A percentile compares a stretch with the other conserved stretches of the same genome.
These are phyloP conservation scores for Diogma glabrata DNA, from an alignment of 2,888 invertebrate species.

Conservation along the genomic window DNA sequence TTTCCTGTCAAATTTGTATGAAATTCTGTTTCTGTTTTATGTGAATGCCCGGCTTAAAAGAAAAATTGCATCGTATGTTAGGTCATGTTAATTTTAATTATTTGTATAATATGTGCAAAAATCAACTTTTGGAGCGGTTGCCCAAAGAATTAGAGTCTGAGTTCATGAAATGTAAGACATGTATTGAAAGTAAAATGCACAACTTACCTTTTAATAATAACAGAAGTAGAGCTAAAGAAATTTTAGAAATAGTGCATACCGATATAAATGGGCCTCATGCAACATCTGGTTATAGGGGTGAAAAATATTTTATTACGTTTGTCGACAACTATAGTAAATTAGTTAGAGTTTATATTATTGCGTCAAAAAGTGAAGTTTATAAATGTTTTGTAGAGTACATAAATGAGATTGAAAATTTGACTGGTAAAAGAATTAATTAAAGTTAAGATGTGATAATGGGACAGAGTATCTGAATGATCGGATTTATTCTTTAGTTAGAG, in stretches of 20 bases:
- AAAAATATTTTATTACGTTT: slow-evolving; percentile 20
- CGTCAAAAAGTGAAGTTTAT: slow-evolving; percentile 17
- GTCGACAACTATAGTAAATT: slow-evolving; percentile 20
- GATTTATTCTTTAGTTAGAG: slow-evolving; percentile 4
- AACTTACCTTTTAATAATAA: slow-evolving; percentile 17
- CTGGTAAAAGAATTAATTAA: slow-evolving; percentile 16
- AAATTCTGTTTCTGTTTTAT: too few species aligned
- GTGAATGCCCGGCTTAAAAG: too few species aligned
- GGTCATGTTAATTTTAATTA: too few species aligned
- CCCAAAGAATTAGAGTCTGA: too few species aligned
- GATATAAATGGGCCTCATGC: slow-evolving; percentile 15
- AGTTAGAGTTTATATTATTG: slow-evolving; percentile 17
- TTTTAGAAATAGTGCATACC: slow-evolving; percentile 12
- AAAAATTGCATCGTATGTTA: too few species aligned
- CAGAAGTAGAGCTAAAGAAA: slow-evolving; percentile 12
- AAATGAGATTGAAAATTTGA: slow-evolving; percentile 19
- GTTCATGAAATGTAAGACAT: too few species aligned
- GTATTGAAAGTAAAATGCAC: slow-evolving; percentile 15
- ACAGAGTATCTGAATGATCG: slow-evolving; percentile 17
- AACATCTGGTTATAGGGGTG: slow-evolving; percentile 14
- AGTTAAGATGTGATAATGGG: slow-evolving; percentile 20
- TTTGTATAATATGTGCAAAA: too few species aligned
- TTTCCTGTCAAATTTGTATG: too few species aligned
- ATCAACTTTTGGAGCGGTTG: too few species aligned
- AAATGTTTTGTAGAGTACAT: slow-evolving; percentile 18